Evolutionary conservation across 2,113 vertebrate species (phyloP).

Genomic region (Pollimyrus isidori): DNA sequence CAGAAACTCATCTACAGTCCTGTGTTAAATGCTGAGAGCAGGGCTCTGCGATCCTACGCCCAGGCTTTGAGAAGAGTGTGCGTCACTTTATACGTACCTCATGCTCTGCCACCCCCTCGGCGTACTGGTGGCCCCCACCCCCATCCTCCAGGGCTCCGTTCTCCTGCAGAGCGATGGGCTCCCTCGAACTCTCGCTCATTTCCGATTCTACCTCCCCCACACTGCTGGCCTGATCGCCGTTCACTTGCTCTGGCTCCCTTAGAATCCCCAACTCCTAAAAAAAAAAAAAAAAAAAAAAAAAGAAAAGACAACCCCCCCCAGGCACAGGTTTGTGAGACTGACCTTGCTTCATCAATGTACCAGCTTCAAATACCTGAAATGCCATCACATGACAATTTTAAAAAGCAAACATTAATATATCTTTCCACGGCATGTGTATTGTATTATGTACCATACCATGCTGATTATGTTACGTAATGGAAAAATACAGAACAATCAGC

Average conservation of each 20-base stretch:
- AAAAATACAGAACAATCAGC: background rate
- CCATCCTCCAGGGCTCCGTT: background rate
- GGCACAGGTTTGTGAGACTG: background rate
- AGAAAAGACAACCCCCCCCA: too few relatives aligned
- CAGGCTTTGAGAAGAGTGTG: background rate
- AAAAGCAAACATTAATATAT: background rate
- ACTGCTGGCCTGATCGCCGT: slow-evolving; percentile 58
- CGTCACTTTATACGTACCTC: background rate
- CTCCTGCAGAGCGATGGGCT: background rate
- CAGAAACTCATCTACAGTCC: background rate
- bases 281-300: too few relatives aligned
- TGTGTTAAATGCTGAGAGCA: background rate
- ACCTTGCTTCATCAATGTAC: background rate
- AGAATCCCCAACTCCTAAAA: slow-evolving; percentile 42
- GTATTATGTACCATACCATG: background rate
- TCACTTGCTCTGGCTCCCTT: slow-evolving; percentile 50
- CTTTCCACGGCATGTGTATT: background rate
- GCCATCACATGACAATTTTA: background rate
- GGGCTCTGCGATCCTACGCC: background rate
- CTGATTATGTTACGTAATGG: background rate
- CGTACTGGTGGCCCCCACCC: background rate
- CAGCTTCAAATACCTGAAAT: background rate
- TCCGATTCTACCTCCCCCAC: slow-evolving; percentile 14
- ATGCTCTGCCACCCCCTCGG: background rate
- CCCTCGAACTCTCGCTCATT: background rate